These are phyloP conservation scores for Leptothorax acervorum DNA, from an alignment of 2,888 invertebrate species.

Conservation along the genomic window DNA sequence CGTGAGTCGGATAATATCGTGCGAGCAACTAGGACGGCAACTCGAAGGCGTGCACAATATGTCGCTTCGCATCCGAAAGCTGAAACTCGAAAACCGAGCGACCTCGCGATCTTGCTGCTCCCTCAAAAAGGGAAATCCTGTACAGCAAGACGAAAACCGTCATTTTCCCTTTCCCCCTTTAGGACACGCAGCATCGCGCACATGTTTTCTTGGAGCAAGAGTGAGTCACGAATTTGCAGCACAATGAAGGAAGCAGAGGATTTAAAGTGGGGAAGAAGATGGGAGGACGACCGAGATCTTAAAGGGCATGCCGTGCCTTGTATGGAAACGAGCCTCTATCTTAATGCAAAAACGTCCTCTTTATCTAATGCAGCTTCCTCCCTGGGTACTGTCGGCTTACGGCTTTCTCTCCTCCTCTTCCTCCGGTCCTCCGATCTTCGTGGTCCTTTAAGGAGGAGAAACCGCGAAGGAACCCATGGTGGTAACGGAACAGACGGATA, in stretches of 20 bases:
- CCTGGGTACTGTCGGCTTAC: conserved; percentile 65
- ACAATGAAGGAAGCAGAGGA: conserved; percentile 63
- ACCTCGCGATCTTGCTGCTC: conserved; percentile 24
- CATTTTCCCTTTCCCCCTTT: conserved; percentile 5
- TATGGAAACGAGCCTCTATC: conserved; percentile 70
- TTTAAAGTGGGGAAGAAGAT: conserved; percentile 12
- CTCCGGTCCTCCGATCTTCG: background rate
- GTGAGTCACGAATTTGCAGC: conserved; percentile 67
- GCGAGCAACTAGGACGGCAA: conserved; percentile 19
- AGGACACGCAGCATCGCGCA: conserved; percentile 9
- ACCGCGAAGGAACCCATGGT: conserved; percentile 10
- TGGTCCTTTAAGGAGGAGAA: conserved; percentile 33
- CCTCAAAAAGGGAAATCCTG: conserved; percentile 55
- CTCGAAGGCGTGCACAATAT: conserved; percentile 44
- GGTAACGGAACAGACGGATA: conserved; percentile 41
- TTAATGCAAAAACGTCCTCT: conserved; percentile 63
- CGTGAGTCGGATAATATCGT: conserved; percentile 40
- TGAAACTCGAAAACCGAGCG: conserved; percentile 35
- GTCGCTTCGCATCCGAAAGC: conserved; percentile 45
- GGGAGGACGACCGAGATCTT: conserved; percentile 51
- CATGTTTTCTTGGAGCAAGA: conserved; percentile 26
- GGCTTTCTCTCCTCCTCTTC: conserved; percentile 27
- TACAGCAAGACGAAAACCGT: conserved; percentile 53
- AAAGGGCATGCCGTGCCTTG: conserved; percentile 46
- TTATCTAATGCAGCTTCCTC: conserved; percentile 69